phyloP scores from a whole-genome alignment of 2,113 vertebrate species.

The Brachionichthys hirsutus region DNA sequence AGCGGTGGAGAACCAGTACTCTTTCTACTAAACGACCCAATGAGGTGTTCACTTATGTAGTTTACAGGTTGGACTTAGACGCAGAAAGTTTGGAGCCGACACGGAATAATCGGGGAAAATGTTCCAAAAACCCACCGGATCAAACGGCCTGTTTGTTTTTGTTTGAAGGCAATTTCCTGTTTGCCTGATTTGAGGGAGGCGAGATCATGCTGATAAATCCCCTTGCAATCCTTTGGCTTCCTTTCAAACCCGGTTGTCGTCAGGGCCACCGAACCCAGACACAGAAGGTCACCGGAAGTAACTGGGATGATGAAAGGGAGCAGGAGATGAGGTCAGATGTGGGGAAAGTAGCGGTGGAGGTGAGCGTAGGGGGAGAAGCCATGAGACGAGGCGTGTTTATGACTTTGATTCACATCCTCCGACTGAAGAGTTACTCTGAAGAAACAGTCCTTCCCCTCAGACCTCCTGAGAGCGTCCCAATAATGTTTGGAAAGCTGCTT shows the following conservation, averaged over 20 bases:
- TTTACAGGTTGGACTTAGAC: background rate
- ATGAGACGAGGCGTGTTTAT: conserved; percentile 45
- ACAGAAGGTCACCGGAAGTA: background rate
- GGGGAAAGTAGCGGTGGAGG: conserved; percentile 34
- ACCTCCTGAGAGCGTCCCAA: conserved; percentile 42
- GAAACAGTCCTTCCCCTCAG: conserved; percentile 37
- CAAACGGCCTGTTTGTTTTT: conserved; percentile 43
- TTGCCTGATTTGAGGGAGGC: conserved; percentile 29
- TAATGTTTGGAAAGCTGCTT: conserved; percentile 75
- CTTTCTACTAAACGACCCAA: conserved; percentile 86
- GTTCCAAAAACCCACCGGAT: conserved; percentile 37
- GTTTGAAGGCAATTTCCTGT: conserved; percentile 44
- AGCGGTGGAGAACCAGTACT: conserved; percentile 97
- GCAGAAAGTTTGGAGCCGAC: no score
- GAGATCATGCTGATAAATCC: conserved; percentile 10
- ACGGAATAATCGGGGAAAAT: conserved; percentile 5
- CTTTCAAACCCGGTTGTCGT: conserved; percentile 9
- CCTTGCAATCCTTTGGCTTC: conserved; percentile 4
- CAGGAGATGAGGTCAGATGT: conserved; percentile 64
- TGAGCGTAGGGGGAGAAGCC: conserved; percentile 50
- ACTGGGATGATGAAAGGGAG: background rate
- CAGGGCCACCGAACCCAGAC: conserved; percentile 1
- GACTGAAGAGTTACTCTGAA: conserved; percentile 40
- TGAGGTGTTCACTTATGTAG: background rate
- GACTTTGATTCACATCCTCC: conserved; percentile 61